Evolutionary conservation across 1,140 invertebrate species (phyloP), one percentile per base, ranked within the genome.

Genomic region (Pachypeltis micranthus): DNA sequence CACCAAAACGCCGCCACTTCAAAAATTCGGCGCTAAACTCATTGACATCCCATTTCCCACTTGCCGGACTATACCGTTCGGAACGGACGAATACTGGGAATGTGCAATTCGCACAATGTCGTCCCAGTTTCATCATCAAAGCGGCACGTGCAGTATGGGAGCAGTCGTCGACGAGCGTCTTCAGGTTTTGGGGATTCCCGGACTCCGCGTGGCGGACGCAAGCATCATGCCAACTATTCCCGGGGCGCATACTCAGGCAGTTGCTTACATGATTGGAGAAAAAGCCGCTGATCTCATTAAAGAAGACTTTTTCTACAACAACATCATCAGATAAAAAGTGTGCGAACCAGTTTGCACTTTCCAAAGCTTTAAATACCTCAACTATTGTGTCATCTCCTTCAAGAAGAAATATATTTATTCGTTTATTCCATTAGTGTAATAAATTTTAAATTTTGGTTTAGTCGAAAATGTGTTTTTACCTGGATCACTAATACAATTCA

Each of bases 71-170:
- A 67, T 78, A 0, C 27, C 63, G 10, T 85, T 86, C 63, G 77
- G 78, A 61, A 81, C 79, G 1, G 83, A 90, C 64, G 72, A 78
- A 7, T 92, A 91, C 70, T 90, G 88, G 85, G 77, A 79, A 60
- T 91, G 88, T 66, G 81, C 81, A 16, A 77, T 84, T 2, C 79
- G 82, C 59, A 80, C 84, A 39, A 78, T 84, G 21, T 81, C 82
- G 1, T 82, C 82, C 34, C 87, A 85, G n/a, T 72, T 88, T 39
- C 86, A 85, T 60, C 88, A 91, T 73, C 86, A 88, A 72, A 79
- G 79, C n/a, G 79, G 81, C 1, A 84, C 81, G 1, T 81, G 78
- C 55, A 80, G 77, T 70, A 84, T 85, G 82, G 82, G 82, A 0
- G 71, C 73, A 29, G 79, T 81, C 25, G 75, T 80, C 28, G 79